Conservation (phyloP, 2,797 vertebrate species). For the Pangasius larnaudii region DNA sequence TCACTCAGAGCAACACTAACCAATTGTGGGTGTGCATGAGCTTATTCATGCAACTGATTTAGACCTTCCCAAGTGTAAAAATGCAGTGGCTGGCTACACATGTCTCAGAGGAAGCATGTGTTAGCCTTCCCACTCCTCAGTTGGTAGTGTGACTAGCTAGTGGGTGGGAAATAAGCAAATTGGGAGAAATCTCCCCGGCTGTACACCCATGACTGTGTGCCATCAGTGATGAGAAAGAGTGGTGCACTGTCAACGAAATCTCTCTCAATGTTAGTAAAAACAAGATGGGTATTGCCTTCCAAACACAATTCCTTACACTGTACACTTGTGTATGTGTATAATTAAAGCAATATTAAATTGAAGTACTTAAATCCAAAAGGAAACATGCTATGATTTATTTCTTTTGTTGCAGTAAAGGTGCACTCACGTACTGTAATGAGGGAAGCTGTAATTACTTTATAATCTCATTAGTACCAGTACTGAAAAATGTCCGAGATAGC, state of each 20-base stretch:
- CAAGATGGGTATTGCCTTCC: not conserved
- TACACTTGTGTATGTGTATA: not conserved
- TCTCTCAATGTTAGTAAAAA: not conserved
- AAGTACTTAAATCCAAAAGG: not conserved
- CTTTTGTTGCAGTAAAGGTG: not conserved
- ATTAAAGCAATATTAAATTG: not conserved
- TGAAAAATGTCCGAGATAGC: not conserved
- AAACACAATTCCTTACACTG: not conserved
- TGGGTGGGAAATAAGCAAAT: conserved; percentile 3
- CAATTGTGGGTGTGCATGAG: not conserved
- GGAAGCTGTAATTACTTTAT: not conserved
- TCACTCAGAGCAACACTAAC: not conserved
- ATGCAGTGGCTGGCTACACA: not conserved
- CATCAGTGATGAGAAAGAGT: not conserved
- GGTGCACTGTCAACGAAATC: not conserved
- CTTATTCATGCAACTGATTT: not conserved
- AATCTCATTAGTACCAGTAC: not conserved
- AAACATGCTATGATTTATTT: not conserved
- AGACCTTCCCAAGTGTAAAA: not conserved
- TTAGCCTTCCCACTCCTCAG: not conserved
- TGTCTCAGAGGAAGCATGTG: not conserved
- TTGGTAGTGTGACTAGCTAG: not conserved
- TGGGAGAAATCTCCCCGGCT: not conserved
- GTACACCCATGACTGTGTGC: not conserved
- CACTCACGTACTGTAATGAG: not conserved